Percentiles rank a stretch among this genome's conserved stretches.
Conservation (phyloP, 1,140 invertebrate genomes). For the Lordiphosa clarofinis region DNA sequence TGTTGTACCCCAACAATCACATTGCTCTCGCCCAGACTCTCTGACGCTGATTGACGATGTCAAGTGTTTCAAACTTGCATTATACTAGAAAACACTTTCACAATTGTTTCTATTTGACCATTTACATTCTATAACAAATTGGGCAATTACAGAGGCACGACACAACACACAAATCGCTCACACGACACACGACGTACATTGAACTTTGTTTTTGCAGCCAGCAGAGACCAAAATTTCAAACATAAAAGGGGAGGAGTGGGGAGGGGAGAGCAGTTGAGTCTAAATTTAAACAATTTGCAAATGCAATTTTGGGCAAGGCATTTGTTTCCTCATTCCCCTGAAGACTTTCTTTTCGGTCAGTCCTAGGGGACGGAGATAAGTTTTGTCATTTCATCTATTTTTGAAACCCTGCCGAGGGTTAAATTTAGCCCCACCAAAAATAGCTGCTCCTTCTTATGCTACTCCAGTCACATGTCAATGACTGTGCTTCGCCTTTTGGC, state of each 20-base stretch:
- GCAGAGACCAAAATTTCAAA: slow-evolving; percentile 21
- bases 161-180: slow-evolving; percentile 34
- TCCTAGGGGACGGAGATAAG: too few species aligned
- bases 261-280: slow-evolving; percentile 26
- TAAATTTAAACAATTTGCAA: slow-evolving; percentile 67
- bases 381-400: too few species aligned
- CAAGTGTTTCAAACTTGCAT: slow-evolving; percentile 47
- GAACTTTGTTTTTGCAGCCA: slow-evolving; percentile 49
- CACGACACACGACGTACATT: slow-evolving; percentile 52
- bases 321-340: slow-evolving; percentile 73
- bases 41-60: slow-evolving; percentile 64
- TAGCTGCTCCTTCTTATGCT: slow-evolving; percentile 1
- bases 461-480: slow-evolving; percentile 61
- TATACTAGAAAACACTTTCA: slow-evolving; percentile 59
- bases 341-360: too few species aligned
- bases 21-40: not conserved
- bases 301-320: slow-evolving; percentile 41
- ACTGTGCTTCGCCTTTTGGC: slow-evolving; percentile 73
- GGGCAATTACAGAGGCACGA: slow-evolving; percentile 54
- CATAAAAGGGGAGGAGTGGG: slow-evolving; percentile 12
- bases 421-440: slow-evolving; percentile 1
- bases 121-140: slow-evolving; percentile 52
- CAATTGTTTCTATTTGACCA: slow-evolving; percentile 44
- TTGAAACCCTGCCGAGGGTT: not conserved
- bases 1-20: too few species aligned